Percentiles rank a stretch among this genome's conserved stretches.
Evolutionary conservation across 2,797 vertebrate genomes (phyloP).

Genomic region (Podargus strigoides): DNA sequence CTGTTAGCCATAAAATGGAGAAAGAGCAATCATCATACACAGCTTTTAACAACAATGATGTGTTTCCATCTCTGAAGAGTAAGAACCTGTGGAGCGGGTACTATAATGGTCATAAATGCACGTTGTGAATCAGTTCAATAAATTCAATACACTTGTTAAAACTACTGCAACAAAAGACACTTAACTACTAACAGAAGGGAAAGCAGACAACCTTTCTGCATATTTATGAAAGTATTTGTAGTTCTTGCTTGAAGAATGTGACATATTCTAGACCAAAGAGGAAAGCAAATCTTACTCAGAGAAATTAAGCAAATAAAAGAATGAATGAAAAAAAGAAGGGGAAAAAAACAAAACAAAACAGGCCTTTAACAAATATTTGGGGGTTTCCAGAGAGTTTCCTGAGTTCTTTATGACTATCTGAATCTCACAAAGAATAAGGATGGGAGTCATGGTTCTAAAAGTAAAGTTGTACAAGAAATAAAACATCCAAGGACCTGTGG

Average conservation of each 20-base stretch:
- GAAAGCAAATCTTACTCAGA: background rate
- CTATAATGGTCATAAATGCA: background rate
- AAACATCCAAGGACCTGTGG: background rate
- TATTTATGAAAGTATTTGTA: background rate
- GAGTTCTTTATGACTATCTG: background rate
- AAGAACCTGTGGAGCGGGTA: background rate
- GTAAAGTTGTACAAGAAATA: background rate
- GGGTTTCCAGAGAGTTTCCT: background rate
- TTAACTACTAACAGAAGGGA: background rate
- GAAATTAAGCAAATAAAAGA: background rate
- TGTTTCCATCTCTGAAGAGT: background rate
- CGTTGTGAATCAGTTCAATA: background rate
- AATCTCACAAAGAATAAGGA: background rate
- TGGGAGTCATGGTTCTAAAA: background rate
- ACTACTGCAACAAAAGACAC: background rate
- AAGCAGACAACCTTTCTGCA: background rate
- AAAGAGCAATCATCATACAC: conserved; percentile 5
- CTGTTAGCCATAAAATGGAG: background rate
- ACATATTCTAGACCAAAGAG: background rate
- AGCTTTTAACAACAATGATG: background rate
- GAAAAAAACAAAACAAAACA: background rate
- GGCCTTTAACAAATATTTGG: background rate
- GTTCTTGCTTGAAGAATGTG: background rate
- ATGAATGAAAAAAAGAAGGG: background rate
- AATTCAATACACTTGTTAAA: conserved; percentile 1